A percentile compares a stretch with the other conserved stretches of the same genome.
These are phyloP conservation scores for Tetranychus piercei DNA, from an alignment of 2,888 invertebrate species.

Conservation along the genomic window DNA sequence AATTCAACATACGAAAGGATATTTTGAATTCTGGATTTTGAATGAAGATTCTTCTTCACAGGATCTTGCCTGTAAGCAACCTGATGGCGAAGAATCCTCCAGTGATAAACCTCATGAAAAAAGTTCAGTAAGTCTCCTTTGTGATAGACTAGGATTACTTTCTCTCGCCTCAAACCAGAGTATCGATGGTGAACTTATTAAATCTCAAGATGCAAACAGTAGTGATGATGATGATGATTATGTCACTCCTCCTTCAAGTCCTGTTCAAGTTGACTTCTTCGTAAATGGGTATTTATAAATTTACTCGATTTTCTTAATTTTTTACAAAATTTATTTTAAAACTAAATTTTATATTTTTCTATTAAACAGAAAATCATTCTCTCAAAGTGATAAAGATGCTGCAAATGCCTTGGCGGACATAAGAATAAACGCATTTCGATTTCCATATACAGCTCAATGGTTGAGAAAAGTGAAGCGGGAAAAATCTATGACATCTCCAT, in stretches of 20 bases:
- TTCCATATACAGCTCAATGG: constrained; percentile 13
- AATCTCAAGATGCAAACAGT: neutral
- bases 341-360: neutral
- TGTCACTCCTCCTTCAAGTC: constrained; percentile 12
- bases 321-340: neutral
- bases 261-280: constrained; percentile 13
- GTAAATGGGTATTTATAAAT: constrained; percentile 13
- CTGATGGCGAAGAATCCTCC: neutral
- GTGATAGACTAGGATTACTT: neutral
- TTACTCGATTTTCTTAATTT: neutral
- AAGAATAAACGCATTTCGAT: neutral
- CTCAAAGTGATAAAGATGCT: constrained; percentile 15
- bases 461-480: neutral
- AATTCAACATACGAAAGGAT: neutral
- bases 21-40: no score
- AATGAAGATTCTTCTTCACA: neutral
- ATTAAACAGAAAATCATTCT: neutral
- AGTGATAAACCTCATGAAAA: neutral
- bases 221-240: constrained; percentile 10
- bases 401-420: constrained; percentile 12
- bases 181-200: neutral
- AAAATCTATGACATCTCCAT: neutral
- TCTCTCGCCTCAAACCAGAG: neutral
- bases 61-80: neutral
- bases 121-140: neutral